Evolutionary conservation across 2,888 invertebrate genomes (phyloP).

Genomic region (Eupithecia subumbrata): DNA sequence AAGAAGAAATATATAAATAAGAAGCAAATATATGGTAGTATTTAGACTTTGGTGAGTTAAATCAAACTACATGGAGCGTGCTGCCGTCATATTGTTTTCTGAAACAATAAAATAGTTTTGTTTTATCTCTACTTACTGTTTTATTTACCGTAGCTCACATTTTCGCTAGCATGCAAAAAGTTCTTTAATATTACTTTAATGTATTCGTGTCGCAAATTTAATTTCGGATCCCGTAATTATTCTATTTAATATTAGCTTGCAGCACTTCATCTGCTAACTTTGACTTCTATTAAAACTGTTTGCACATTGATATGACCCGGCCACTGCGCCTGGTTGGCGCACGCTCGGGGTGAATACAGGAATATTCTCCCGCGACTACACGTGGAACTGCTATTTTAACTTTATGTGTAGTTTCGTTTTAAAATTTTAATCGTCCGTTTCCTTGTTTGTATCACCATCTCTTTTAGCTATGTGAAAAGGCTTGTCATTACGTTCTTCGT

Average conservation of each 20-base stretch:
- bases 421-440: background rate
- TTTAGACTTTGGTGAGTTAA: background rate
- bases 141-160: background rate
- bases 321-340: background rate
- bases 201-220: background rate
- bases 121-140: background rate
- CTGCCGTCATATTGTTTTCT: background rate
- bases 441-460: background rate
- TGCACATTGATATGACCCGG: background rate
- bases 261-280: background rate
- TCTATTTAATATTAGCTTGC: background rate
- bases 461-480: background rate
- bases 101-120: background rate
- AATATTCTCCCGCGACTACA: background rate
- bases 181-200: no score
- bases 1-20: no score
- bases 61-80: background rate
- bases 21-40: background rate
- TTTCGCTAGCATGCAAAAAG: background rate
- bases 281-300: background rate
- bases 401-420: background rate
- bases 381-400: background rate
- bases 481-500: background rate
- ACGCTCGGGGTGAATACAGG: background rate
- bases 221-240: background rate